A percentile compares a stretch with the other conserved stretches of the same genome.
These are phyloP conservation scores for Homalodisca vitripennis DNA, from an alignment of 1,140 invertebrate species.

Conservation along the genomic window DNA sequence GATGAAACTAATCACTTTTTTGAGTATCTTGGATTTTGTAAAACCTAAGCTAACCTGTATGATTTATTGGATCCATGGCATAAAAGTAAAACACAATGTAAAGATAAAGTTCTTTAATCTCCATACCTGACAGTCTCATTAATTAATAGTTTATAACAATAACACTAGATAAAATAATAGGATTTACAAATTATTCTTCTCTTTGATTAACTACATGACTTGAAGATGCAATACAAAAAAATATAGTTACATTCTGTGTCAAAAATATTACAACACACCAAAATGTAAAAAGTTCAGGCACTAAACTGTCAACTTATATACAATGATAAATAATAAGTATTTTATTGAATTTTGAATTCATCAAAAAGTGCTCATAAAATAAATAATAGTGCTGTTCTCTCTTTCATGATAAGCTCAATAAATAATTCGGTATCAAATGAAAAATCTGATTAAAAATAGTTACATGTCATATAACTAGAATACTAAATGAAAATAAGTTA, in stretches of 20 bases:
- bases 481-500: constrained; percentile 9
- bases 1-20: no score
- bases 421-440: not conserved
- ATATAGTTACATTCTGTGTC: no score
- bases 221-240: not conserved
- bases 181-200: not conserved
- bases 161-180: constrained; percentile 14
- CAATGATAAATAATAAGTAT: not conserved
- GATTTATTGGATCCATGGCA: no score
- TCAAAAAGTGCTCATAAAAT: not conserved
- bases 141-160: constrained; percentile 20
- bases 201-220: not conserved
- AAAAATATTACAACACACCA: not conserved
- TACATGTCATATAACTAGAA: not conserved
- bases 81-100: constrained; percentile 6
- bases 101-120: constrained; percentile 22
- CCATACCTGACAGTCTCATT: constrained; percentile 19
- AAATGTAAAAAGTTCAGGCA: not conserved
- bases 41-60: no score
- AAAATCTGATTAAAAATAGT: not conserved
- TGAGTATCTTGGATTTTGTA: no score
- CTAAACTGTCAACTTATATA: not conserved
- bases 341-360: not conserved
- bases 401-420: constrained; percentile 11
- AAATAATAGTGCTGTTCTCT: not conserved